Percentiles rank a stretch among this genome's conserved stretches.
Evolutionary conservation across 2,888 invertebrate genomes (phyloP).

Genomic region (Helleia helle): DNA sequence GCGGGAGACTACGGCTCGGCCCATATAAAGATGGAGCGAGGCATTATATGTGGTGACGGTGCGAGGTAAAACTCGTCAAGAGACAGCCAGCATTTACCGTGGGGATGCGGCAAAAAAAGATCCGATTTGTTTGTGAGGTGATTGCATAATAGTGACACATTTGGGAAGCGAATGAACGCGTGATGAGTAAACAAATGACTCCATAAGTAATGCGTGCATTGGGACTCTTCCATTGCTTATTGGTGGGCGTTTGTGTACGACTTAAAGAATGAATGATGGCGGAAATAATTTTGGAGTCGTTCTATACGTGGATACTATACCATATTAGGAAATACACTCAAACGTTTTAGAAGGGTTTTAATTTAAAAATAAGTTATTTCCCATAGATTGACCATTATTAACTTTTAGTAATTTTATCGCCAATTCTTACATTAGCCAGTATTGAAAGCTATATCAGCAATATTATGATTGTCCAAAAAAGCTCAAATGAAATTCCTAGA

Average conservation of each 20-base stretch:
- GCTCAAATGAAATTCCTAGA: too few species aligned
- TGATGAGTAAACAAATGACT: constrained; percentile 41
- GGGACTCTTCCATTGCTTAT: neutral
- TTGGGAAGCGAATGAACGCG: constrained; percentile 47
- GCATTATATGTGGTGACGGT: constrained; percentile 51
- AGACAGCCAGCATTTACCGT: constrained; percentile 54
- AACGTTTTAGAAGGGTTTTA: too few species aligned
- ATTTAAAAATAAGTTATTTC: too few species aligned
- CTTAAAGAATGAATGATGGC: neutral
- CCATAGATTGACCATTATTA: too few species aligned
- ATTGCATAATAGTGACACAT: constrained; percentile 60
- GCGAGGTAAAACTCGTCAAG: constrained; percentile 37
- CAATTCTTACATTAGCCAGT: too few species aligned
- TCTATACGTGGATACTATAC: too few species aligned
- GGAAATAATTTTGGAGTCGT: too few species aligned
- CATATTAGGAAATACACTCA: too few species aligned
- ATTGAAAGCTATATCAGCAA: too few species aligned
- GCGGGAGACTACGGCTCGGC: constrained; percentile 68
- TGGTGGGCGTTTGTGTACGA: too few species aligned
- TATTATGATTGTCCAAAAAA: too few species aligned
- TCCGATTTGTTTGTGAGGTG: constrained; percentile 44
- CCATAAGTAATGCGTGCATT: constrained; percentile 14
- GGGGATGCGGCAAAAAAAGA: constrained; percentile 54
- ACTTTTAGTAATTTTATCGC: too few species aligned
- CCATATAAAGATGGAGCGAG: constrained; percentile 72